Percentiles rank a stretch among this genome's conserved stretches.
Conservation (phyloP, 2,797 vertebrate species). For the Ambastaia sidthimunki region DNA sequence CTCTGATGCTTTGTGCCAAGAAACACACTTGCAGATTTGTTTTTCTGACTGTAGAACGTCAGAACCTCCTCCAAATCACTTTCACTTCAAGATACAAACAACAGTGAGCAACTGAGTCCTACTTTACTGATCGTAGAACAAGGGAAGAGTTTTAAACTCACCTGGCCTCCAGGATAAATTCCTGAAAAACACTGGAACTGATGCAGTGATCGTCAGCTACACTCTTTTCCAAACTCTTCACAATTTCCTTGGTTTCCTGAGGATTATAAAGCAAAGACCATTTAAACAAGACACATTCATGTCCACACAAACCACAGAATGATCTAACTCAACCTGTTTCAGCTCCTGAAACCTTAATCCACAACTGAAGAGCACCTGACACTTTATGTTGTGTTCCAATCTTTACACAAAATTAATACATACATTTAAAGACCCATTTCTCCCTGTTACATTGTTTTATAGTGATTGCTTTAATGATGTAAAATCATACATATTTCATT, state of each 20-base stretch:
- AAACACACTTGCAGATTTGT: conserved; percentile 90
- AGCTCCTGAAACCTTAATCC: too few species aligned
- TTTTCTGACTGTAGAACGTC: conserved; percentile 95
- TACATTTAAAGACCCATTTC: too few species aligned
- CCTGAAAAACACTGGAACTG: conserved; percentile 83
- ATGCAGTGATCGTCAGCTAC: conserved; percentile 80
- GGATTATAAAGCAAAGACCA: conserved; percentile 54
- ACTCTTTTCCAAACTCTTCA: conserved; percentile 77
- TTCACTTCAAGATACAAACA: conserved; percentile 80
- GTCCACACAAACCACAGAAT: neutral
- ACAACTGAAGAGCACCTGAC: too few species aligned
- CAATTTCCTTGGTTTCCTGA: conserved; percentile 91
- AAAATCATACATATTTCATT: neutral
- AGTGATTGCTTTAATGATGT: too few species aligned
- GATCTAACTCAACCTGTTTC: too few species aligned
- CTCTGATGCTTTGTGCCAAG: conserved; percentile 81
- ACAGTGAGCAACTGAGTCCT: conserved; percentile 40
- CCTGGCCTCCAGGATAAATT: conserved; percentile 90
- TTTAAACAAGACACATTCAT: neutral
- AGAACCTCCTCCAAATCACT: conserved; percentile 92
- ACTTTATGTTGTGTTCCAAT: too few species aligned
- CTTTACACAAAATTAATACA: too few species aligned
- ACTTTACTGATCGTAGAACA: conserved; percentile 32
- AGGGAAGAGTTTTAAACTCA: conserved; percentile 63
- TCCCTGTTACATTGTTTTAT: too few species aligned